Evolutionary conservation across 2,113 vertebrate species (phyloP), one percentile per base, ranked within the genome.

Genomic region (Zingel zingel): DNA sequence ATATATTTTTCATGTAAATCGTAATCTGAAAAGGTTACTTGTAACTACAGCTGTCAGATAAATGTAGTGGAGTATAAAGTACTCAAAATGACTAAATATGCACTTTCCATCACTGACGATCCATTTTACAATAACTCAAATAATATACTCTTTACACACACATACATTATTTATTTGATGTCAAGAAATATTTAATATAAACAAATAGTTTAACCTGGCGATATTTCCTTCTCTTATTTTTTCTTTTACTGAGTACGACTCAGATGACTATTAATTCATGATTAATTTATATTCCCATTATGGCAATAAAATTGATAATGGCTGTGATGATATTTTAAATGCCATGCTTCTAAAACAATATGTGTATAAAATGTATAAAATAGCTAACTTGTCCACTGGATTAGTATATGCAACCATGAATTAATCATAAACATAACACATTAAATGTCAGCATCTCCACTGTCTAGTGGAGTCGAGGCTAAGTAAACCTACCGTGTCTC

Each of bases 391-490:
- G 21, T 69, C 57, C 45, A 11, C 48, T 50, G 65, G 68, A 56
- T 87, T 76, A 64, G 48, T 73, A 72, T 86, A 78, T 30, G 45
- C 19, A 67, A 64, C 50, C 63, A 87, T 89, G 85, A 92, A 89
- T 93, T 90, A 92, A 93, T 89, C 87, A 91, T 89, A 85, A 81
- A 91, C 78, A 87, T 67, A 80, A 59, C 43, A 76, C 73, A 89
- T 79, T 88, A 92, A 92, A 93, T 91, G 90, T 92, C 93, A 93
- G 79, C 86, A 63, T 87, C 80, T 87, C 70, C 69, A 83, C 74
- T 88, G 86, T 86, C 74, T 84, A 23, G 21, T 45, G 62, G 54
- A 86, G 56, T 57, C 45, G 39, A 81, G 70, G 83, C 69, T 63
- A 84, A 87, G 75, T 78, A 86, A 92, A 80, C 66, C 58, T 69